Conservation (phyloP, 2,797 vertebrate species). For the Sebastes melanostomus region DNA sequence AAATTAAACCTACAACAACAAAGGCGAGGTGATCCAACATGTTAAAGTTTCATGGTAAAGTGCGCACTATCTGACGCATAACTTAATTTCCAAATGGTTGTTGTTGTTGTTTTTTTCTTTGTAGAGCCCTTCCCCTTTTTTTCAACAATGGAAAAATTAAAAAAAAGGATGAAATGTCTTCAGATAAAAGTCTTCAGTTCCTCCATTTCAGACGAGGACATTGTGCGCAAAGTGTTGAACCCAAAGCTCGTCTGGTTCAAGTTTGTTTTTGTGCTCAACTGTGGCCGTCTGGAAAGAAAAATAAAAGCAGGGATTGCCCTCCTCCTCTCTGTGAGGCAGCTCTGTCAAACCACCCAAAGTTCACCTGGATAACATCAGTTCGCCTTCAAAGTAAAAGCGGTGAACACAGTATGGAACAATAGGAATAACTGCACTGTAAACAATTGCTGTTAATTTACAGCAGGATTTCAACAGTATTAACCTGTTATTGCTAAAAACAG, state of each 20-base stretch:
- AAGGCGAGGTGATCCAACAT: slow-evolving; percentile 39
- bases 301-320: slow-evolving; percentile 72
- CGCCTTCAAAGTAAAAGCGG: slow-evolving; percentile 64
- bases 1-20: slow-evolving; percentile 3
- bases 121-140: slow-evolving; percentile 53
- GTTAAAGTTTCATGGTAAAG: slow-evolving; percentile 66
- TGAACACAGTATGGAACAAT: neutral
- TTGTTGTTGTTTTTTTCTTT: slow-evolving; percentile 17
- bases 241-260: slow-evolving; percentile 42
- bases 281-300: slow-evolving; percentile 66
- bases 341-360: neutral
- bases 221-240: slow-evolving; percentile 14
- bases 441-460: too few species aligned
- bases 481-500: too few species aligned
- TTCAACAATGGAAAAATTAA: slow-evolving; percentile 21
- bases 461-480: too few species aligned
- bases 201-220: slow-evolving; percentile 8
- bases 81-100: slow-evolving; percentile 54
- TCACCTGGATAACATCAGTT: neutral
- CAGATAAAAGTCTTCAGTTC: neutral
- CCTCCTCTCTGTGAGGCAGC: slow-evolving; percentile 37
- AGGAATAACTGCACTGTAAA: neutral
- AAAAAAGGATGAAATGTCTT: slow-evolving; percentile 1
- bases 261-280: slow-evolving; percentile 71
- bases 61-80: slow-evolving; percentile 61